Evolutionary conservation across 2,888 invertebrate genomes (phyloP), one percentile per base, ranked within the genome.

Genomic region (Acanthosepion lycidas): DNA sequence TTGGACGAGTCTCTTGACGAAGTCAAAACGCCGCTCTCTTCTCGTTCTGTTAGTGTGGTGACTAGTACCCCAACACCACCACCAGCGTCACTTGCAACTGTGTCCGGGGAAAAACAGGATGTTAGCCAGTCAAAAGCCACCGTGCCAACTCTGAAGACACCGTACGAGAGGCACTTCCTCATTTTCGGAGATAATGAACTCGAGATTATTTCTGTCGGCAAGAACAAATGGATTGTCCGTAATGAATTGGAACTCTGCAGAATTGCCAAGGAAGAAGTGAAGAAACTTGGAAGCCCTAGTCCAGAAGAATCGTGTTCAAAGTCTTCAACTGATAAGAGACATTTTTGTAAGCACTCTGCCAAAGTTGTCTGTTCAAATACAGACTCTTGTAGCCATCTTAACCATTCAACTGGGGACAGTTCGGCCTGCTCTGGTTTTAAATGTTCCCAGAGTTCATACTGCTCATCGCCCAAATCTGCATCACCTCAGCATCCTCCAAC

Each of bases 161-260:
- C 95, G n/a, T 97, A 97, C 95, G 96, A 96, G 94, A 96, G 96
- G 94, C 95, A 97, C 94, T 96, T 96, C 95, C 95, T 97, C 92
- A 94, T 97, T 18, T 96, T 96, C 95, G 96, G 96, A 91, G 96
- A 96, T 94, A 96, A 96, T 94, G 96, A 96, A 94, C 95, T 96
- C 48, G 97, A 97, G 95, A 97, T 97, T 64, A 96, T 97, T 93
- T 96, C 96, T 91, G 97, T 97, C 0, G 97, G 96, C 23, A 96
- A 96, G 94, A 96, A 96, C 94, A 96, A 96, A 91, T 97, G 96
- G 96, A 96, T 97, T 94, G 96, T 97, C 15, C 95, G 96, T 94
- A 96, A 97, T 95, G 97, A 97, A 94, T 95, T 95, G 78, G 96
- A 97, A 94, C 94, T 97, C 33, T 95, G 95, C 78, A 95, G 95